phyloP scores from a whole-genome alignment of 2,113 vertebrate genomes.

The Takifugu bimaculatus region DNA sequence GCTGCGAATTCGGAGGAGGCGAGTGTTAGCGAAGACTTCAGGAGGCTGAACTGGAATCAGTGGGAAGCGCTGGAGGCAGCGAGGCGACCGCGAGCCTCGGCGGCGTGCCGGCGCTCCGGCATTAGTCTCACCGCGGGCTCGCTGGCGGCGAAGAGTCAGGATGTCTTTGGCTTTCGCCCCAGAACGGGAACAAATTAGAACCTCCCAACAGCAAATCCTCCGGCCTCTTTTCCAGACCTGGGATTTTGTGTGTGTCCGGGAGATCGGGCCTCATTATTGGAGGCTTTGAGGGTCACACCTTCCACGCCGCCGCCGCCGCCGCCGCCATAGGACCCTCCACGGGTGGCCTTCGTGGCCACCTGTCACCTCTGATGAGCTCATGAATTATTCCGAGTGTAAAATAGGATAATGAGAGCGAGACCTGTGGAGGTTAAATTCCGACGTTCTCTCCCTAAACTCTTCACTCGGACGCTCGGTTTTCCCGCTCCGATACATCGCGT shows the following conservation, averaged over 20 bases:
- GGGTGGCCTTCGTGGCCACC: conserved; percentile 34
- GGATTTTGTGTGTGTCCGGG: conserved; percentile 15
- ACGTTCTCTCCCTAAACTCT: neutral
- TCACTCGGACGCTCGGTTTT: too few relatives aligned
- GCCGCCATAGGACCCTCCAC: conserved; percentile 36
- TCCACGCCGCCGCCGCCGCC: conserved; percentile 37
- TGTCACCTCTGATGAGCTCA: conserved; percentile 41
- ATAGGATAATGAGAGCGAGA: conserved; percentile 25
- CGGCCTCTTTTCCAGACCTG: conserved; percentile 1
- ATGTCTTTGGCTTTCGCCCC: conserved; percentile 6
- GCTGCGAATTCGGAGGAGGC: conserved; percentile 7
- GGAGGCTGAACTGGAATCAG: conserved; percentile 32
- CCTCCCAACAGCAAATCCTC: too few relatives aligned
- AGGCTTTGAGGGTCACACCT: conserved; percentile 34
- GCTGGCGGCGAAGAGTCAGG: conserved; percentile 9
- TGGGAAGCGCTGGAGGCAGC: conserved; percentile 28
- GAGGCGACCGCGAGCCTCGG: conserved; percentile 23
- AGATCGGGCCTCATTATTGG: conserved; percentile 43
- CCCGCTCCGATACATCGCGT: too few relatives aligned
- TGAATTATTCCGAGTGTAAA: conserved; percentile 55
- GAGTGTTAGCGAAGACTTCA: conserved; percentile 25
- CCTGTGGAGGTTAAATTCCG: conserved; percentile 9
- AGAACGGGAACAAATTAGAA: neutral
- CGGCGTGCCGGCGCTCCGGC: conserved; percentile 27
- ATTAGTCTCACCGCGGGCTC: conserved; percentile 39